Evolutionary conservation across 2,888 invertebrate species (phyloP), one percentile per base, ranked within the genome.

Genomic region (Polietes domitor): DNA sequence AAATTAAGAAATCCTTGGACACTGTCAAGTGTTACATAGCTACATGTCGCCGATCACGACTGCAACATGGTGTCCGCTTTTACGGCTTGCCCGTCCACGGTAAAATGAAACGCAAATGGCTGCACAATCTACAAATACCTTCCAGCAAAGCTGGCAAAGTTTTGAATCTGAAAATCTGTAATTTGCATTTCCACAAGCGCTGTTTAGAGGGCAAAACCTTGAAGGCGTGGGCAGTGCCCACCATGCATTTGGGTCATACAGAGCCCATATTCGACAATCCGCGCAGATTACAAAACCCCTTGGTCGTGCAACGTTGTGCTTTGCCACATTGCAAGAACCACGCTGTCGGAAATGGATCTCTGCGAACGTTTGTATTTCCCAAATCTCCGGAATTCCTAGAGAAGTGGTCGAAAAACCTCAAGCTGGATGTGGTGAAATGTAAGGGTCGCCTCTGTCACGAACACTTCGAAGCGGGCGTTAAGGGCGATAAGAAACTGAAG

Each of bases 321-420:
- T 85, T 90, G 50, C 77, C 85, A 1, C 89, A 90, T 61, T 90
- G 90, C n/a, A 87, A 88, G 6, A 84, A 84, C 50, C 86, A 88
- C 41, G 81, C 87, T 0, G 82, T 87, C 0, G 87, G 88, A 61
- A 85, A 88, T 47, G 88, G 89, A 28, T 89, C 90, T 53, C 75
- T 90, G 17, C 89, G 90, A 1, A 88, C 89, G 6, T 90, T 89
- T 85, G 89, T 89, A 0, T 90, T 90, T 83, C 90, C 90, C 0
- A 87, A 88, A 17, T 68, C 82, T 9, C 24, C 80, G 0, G 77
- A 77, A 2, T 65, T 84, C 19, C 41, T 86, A 61, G 76, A 81
- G 47, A 90, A 90, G 70, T 90, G 90, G 90, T 88, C 89, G 1
- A 86, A 86, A 0, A 90, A 90, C 83, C 77, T 90, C 1, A 85